These are phyloP conservation scores for Enteromius afrohamiltoni DNA, from an alignment of 2,797 vertebrate species.

Conservation along the genomic window DNA sequence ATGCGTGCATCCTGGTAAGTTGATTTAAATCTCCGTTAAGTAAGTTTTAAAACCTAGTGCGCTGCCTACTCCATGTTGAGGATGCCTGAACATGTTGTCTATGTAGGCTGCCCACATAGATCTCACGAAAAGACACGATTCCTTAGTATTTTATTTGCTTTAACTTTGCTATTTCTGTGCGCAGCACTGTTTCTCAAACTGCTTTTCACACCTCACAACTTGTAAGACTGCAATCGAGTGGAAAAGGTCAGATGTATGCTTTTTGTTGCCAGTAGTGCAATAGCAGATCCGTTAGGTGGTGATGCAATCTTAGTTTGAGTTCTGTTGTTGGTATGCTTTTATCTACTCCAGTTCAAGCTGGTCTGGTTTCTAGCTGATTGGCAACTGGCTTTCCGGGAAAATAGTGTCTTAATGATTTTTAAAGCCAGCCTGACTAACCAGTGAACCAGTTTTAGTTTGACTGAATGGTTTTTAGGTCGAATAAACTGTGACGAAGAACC, in stretches of 20 bases:
- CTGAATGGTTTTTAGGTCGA: background rate
- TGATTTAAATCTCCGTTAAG: background rate
- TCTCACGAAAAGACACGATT: background rate
- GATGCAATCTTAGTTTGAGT: background rate
- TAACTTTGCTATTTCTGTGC: background rate
- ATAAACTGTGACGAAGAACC: background rate
- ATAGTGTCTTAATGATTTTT: too few species aligned
- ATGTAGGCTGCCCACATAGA: too few species aligned
- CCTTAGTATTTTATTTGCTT: too few species aligned
- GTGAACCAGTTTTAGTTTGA: background rate
- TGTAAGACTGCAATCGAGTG: background rate
- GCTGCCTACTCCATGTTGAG: background rate
- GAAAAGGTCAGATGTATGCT: background rate
- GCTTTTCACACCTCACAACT: background rate
- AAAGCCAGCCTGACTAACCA: background rate
- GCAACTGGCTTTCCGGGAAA: background rate
- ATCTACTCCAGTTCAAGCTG: background rate
- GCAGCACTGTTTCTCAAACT: background rate
- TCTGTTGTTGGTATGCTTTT: background rate
- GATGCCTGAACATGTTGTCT: background rate
- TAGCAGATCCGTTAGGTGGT: background rate
- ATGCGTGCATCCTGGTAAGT: slow-evolving; percentile 29
- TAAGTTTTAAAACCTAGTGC: background rate
- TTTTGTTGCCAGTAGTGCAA: background rate
- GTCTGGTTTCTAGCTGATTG: background rate